Conservation (phyloP, 1,140 invertebrate species). For the Hypothenemus hampei region DNA sequence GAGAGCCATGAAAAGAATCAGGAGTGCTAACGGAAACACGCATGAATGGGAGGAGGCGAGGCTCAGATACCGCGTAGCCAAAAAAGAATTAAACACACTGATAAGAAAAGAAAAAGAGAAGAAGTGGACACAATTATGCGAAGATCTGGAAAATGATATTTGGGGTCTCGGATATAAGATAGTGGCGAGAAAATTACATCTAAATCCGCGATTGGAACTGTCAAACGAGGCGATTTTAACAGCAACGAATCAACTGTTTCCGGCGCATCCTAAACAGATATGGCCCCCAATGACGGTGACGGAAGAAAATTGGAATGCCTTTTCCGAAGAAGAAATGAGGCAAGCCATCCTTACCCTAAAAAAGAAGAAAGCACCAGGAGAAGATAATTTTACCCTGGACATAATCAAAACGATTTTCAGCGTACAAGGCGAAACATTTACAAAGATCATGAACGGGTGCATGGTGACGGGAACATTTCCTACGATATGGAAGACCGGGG, state of each 20-base stretch:
- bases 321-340: not conserved
- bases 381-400: not conserved
- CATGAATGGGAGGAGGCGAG: too few relatives aligned
- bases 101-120: too few relatives aligned
- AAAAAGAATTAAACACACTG: too few relatives aligned
- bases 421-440: not conserved
- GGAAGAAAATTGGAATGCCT: not conserved
- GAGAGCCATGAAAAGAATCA: too few relatives aligned
- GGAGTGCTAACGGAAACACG: too few relatives aligned
- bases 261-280: not conserved
- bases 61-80: too few relatives aligned
- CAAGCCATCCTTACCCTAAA: not conserved
- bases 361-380: not conserved
- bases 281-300: not conserved
- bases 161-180: conserved; percentile 18
- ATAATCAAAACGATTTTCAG: not conserved
- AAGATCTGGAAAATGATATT: conserved; percentile 6
- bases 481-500: not conserved
- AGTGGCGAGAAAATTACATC: not conserved
- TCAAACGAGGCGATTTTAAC: not conserved
- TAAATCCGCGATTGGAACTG: not conserved
- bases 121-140: conserved; percentile 1
- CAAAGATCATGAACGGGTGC: not conserved
- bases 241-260: not conserved
- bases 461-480: not conserved